Conservation (phyloP, 2,888 invertebrate species). For the Actias luna region DNA sequence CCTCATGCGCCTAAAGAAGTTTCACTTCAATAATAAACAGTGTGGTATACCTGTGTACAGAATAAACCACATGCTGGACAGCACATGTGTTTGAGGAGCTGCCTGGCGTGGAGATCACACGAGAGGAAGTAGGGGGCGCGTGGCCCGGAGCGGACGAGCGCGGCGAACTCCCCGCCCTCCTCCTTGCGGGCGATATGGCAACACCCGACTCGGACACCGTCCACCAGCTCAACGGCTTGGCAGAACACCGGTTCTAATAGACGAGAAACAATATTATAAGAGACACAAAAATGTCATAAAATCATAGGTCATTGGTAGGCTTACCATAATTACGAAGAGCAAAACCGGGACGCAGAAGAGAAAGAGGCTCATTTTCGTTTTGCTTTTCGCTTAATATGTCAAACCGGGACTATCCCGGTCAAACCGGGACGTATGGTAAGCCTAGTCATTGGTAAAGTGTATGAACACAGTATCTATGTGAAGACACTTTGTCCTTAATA, state of each 20-base stretch:
- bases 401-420: too few species aligned
- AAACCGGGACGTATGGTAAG: too few species aligned
- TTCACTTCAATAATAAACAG: neutral
- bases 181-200: constrained; percentile 85
- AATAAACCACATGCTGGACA: constrained; percentile 94
- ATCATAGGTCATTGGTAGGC: too few species aligned
- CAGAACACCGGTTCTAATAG: constrained; percentile 83
- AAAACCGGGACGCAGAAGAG: too few species aligned
- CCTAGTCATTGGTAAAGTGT: too few species aligned
- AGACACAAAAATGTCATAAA: too few species aligned
- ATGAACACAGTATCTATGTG: too few species aligned
- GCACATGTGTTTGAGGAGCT: constrained; percentile 91
- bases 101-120: constrained; percentile 89
- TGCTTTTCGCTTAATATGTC: too few species aligned
- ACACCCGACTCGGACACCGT: constrained; percentile 89
- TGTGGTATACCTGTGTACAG: constrained; percentile 88
- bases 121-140: constrained; percentile 90
- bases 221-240: constrained; percentile 89
- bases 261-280: neutral
- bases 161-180: constrained; percentile 46
- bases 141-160: constrained; percentile 86
- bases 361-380: too few species aligned
- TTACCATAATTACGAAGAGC: too few species aligned
- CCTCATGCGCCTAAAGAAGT: too few species aligned
- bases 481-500: too few species aligned